Base-by-base conservation (phyloP, 2,113 vertebrate genomes). In the Clarias batrachus region DNA sequence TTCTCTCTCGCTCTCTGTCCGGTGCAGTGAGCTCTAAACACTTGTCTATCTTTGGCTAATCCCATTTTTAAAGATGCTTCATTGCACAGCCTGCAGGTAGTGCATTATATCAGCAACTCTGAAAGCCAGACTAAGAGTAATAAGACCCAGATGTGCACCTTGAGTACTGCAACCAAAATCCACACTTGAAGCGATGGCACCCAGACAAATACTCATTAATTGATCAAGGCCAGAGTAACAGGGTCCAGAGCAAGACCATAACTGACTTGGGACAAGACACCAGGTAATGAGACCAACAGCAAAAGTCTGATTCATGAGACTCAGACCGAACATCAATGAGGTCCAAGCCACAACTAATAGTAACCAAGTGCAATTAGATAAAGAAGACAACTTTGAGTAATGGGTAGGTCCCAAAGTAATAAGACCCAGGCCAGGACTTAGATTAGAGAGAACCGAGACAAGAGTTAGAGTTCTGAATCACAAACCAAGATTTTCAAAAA, bases 31-130 rank as follows among this genome's bases (percentile, higher is more conserved):
- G 74, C 74, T 27, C 25, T 56, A 77, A 77, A 77, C 16, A 25
- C n/a, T 76, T 25, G 41, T 76, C 60, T 63, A 76, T 87, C 79
- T 74, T 63, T 62, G 71, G 57, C 27, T 83, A 83, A 87, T 83
- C 71, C 81, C 59, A 78, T 83, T 70, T 83, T 83, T 37, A 52
- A 63, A 81, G 37, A 30, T 63, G 78, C 60, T 57, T 60, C 76
- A 56, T 16, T 30, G 57, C n/a, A 41, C 54, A 66, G 54, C 30
- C 30, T 73, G 81, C 79, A 82, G 85, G 68, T 87, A 82, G 68
- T 27, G 14, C 65, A 62, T 48, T 59, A 30, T 23, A 33, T 59
- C 54, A 60, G 54, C 17, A 33, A 21, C 54, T 17, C 77, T 59
- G 56, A 19, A 79, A 33, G 11, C 11, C 56, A 59, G 77, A 79